phyloP scores from a whole-genome alignment of 2,888 invertebrate genomes.

The Hypolimnas misippus region DNA sequence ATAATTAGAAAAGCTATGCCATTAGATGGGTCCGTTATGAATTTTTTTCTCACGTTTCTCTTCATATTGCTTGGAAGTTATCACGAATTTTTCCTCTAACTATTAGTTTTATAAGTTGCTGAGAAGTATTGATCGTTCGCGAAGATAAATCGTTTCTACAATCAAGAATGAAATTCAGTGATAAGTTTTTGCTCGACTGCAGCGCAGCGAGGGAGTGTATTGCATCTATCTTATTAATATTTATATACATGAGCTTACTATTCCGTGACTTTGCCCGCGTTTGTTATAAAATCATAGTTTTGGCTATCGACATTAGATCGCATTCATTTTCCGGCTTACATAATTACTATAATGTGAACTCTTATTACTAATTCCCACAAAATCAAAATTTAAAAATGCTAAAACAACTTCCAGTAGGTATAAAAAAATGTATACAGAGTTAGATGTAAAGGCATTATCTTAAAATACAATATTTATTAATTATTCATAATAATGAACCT shows the following conservation, averaged over 20 bases:
- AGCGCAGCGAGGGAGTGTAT: neutral
- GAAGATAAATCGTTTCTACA: conserved; percentile 9
- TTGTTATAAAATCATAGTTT: too few species aligned
- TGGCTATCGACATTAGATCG: too few species aligned
- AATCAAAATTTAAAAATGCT: too few species aligned
- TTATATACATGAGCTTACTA: neutral
- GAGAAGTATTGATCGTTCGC: conserved; percentile 8
- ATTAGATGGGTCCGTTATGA: conserved; percentile 32
- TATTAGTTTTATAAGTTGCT: conserved; percentile 3
- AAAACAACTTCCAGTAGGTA: too few species aligned
- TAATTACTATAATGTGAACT: too few species aligned
- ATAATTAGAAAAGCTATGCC: conserved; percentile 37
- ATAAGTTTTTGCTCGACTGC: conserved; percentile 1
- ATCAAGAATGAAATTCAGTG: conserved; percentile 11
- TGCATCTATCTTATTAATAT: conserved; percentile 7
- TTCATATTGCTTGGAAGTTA: conserved; percentile 2
- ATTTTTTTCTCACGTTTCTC: conserved; percentile 27
- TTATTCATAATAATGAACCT: too few species aligned
- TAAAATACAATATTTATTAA: too few species aligned
- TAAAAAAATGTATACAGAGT: too few species aligned
- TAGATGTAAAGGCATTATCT: too few species aligned
- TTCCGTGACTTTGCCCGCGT: neutral
- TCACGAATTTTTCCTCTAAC: conserved; percentile 19
- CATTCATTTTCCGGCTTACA: too few species aligned
- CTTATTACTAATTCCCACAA: too few species aligned